Conservation (phyloP, 35 echinoderm and acorn worm genomes). For the Strongylocentrotus purpuratus region DNA sequence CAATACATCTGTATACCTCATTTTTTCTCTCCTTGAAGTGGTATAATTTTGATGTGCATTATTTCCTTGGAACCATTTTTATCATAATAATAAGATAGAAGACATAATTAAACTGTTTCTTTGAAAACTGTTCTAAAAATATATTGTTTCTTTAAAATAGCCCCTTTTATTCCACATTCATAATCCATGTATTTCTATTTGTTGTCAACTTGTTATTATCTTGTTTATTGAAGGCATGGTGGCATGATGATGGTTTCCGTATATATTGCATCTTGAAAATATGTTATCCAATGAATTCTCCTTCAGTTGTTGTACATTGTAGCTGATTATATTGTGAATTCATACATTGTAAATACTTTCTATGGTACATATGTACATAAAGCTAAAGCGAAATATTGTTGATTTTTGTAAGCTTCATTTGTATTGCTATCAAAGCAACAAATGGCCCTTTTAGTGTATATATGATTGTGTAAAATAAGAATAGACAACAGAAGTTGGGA, state of each 20-base stretch:
- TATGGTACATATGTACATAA: background rate
- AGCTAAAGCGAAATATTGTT: background rate
- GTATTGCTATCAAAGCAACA: background rate
- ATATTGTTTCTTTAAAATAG: no score
- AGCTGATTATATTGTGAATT: background rate
- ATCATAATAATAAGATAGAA: background rate
- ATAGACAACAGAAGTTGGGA: background rate
- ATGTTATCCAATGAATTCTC: background rate
- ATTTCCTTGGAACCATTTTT: background rate
- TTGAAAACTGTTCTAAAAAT: no score
- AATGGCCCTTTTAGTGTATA: background rate
- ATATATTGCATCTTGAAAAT: constrained; percentile 1
- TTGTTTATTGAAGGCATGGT: background rate
- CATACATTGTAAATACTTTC: background rate
- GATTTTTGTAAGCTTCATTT: background rate
- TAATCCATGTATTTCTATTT: background rate
- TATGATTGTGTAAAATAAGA: background rate
- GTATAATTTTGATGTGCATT: background rate
- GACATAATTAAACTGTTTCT: no score
- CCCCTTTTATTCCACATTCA: no score
- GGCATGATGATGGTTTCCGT: background rate
- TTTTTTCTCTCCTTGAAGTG: background rate
- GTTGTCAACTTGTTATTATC: background rate
- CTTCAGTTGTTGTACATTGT: background rate
- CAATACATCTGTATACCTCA: background rate